A percentile compares a stretch with the other conserved stretches of the same genome.
Evolutionary conservation across 2,888 invertebrate species (phyloP).

Genomic region (Boloria euphrosyne): DNA sequence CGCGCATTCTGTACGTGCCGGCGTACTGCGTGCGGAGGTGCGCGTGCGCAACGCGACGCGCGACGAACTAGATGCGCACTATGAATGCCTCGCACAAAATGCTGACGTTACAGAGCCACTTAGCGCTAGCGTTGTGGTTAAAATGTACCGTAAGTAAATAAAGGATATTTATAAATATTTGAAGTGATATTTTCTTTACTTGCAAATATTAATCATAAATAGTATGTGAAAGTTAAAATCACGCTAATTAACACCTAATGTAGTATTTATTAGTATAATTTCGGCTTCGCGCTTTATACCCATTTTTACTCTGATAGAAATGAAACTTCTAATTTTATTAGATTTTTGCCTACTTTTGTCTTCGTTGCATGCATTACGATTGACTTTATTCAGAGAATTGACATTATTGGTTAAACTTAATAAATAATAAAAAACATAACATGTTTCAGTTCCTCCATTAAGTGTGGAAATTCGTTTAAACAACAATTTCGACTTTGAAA

Average conservation of each 20-base stretch:
- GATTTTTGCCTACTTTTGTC: no score
- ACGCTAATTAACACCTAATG: no score
- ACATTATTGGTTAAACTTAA: background rate
- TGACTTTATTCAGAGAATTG: background rate
- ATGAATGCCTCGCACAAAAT: slow-evolving; percentile 65
- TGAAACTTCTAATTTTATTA: no score
- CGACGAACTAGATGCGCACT: slow-evolving; percentile 60
- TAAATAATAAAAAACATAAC: background rate
- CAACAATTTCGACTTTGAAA: slow-evolving; percentile 67
- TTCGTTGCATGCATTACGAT: no score
- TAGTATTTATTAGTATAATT: no score
- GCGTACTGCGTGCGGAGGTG: slow-evolving; percentile 53
- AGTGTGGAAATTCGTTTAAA: slow-evolving; percentile 67
- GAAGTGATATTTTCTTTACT: background rate
- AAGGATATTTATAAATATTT: no score
- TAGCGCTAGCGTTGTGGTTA: slow-evolving; percentile 55
- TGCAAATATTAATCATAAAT: background rate
- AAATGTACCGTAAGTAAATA: slow-evolving; percentile 65
- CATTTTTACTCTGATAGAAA: no score
- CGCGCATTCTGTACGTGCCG: slow-evolving; percentile 45
- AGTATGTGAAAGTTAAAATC: no score
- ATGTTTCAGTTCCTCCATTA: slow-evolving; percentile 60
- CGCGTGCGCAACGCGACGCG: slow-evolving; percentile 53
- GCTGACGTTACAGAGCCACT: slow-evolving; percentile 66
- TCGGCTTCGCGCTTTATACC: no score